phyloP scores from a whole-genome alignment of 2,113 vertebrate species.

The Scomber colias region DNA sequence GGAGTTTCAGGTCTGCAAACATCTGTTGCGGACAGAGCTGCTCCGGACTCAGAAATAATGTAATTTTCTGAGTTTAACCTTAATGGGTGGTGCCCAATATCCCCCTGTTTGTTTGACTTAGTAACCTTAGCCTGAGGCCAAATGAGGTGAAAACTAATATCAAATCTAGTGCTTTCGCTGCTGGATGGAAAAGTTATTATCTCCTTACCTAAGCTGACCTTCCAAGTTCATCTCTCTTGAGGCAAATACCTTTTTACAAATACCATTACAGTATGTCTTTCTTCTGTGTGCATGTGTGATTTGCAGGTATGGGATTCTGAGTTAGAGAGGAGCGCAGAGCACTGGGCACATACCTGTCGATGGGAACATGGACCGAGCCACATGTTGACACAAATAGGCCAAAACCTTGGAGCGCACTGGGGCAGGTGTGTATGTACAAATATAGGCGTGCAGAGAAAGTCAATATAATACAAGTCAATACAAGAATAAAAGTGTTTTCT shows the following conservation, averaged over 20 bases:
- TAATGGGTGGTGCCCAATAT: background rate
- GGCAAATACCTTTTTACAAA: background rate
- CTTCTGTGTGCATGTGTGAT: slow-evolving; percentile 27
- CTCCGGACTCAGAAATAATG: background rate
- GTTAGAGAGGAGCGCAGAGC: slow-evolving; percentile 94
- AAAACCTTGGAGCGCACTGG: slow-evolving; percentile 97
- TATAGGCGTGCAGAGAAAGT: background rate
- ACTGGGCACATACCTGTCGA: slow-evolving; percentile 92
- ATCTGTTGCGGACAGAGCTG: slow-evolving; percentile 10
- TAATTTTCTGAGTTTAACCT: slow-evolving; percentile 9
- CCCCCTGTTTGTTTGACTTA: no score
- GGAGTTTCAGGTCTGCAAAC: slow-evolving; percentile 27
- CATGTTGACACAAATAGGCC: slow-evolving; percentile 96
- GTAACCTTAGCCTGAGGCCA: no score
- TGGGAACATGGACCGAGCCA: slow-evolving; percentile 97
- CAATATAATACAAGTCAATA: background rate
- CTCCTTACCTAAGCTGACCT: background rate
- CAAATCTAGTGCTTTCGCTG: background rate
- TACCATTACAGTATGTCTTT: no score
- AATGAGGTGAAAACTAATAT: background rate
- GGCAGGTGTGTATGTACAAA: slow-evolving; percentile 88
- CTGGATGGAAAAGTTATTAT: background rate
- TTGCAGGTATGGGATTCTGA: slow-evolving; percentile 94
- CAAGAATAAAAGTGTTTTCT: no score
- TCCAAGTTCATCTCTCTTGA: background rate